Evolutionary conservation across 2,888 invertebrate species (phyloP).

Genomic region (Achlya flavicornis): DNA sequence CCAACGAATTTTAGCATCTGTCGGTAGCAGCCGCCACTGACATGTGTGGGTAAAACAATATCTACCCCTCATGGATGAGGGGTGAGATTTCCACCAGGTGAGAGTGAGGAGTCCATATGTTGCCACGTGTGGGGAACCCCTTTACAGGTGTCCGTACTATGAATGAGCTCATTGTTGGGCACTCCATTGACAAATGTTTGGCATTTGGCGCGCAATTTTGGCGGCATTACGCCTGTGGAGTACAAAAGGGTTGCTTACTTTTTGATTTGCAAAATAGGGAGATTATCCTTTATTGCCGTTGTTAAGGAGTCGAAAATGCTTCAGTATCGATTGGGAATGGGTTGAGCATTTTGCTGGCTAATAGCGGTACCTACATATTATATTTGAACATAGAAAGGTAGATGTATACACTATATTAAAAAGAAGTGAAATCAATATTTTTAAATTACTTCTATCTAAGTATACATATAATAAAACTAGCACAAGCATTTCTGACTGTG

Average conservation of each 20-base stretch:
- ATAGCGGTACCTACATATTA: background rate
- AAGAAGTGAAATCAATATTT: background rate
- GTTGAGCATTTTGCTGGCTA: background rate
- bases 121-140: constrained; percentile 79
- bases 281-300: constrained; percentile 23
- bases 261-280: constrained; percentile 40
- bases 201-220: constrained; percentile 74
- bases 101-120: constrained; percentile 68
- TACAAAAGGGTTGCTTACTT: constrained; percentile 64
- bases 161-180: constrained; percentile 72
- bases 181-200: constrained; percentile 74
- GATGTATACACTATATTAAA: background rate
- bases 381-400: background rate
- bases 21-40: constrained; percentile 77
- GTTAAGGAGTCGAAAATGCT: constrained; percentile 19
- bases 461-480: too few species aligned
- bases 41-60: constrained; percentile 75
- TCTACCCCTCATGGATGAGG: constrained; percentile 66
- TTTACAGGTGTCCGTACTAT: constrained; percentile 72
- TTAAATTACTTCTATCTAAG: too few species aligned
- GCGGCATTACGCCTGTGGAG: constrained; percentile 49
- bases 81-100: constrained; percentile 79
- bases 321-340: background rate
- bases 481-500: too few species aligned
- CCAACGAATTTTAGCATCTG: constrained; percentile 83